phyloP scores from a whole-genome alignment of 2,888 invertebrate genomes.

The Acheta domesticus region DNA sequence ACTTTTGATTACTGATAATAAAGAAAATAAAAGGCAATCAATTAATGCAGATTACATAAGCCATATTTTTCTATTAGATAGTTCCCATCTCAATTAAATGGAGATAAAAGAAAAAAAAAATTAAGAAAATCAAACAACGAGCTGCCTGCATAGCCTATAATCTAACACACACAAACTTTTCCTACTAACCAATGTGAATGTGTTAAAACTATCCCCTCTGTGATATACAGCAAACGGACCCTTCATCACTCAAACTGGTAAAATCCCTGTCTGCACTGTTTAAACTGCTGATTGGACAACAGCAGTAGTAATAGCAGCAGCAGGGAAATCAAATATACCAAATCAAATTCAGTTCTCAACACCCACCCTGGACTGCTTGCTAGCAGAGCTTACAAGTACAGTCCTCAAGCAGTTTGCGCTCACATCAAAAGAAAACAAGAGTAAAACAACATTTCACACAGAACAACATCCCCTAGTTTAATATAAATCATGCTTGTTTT shows the following conservation, averaged over 20 bases:
- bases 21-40: slow-evolving; percentile 3
- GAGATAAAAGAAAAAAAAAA: not conserved
- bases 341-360: not conserved
- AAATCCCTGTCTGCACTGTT: slow-evolving; percentile 3
- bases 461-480: slow-evolving; percentile 9
- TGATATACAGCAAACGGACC: not conserved
- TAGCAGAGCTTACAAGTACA: not conserved
- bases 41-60: slow-evolving; percentile 3
- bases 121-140: not conserved
- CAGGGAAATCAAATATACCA: not conserved
- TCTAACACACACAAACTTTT: slow-evolving; percentile 2
- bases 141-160: slow-evolving; percentile 18
- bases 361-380: not conserved
- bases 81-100: not conserved
- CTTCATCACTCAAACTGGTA: not conserved
- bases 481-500: slow-evolving; percentile 19
- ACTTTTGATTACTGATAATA: slow-evolving; percentile 3
- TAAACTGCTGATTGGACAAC: not conserved
- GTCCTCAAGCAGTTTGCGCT: not conserved
- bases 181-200: slow-evolving; percentile 18
- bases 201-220: slow-evolving; percentile 18
- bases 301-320: not conserved
- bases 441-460: slow-evolving; percentile 18
- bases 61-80: not conserved
- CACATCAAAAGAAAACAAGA: not conserved